A percentile compares a stretch with the other conserved stretches of the same genome.
Conservation (phyloP, 2,888 invertebrate genomes). For the Cheilosia vernalis region DNA sequence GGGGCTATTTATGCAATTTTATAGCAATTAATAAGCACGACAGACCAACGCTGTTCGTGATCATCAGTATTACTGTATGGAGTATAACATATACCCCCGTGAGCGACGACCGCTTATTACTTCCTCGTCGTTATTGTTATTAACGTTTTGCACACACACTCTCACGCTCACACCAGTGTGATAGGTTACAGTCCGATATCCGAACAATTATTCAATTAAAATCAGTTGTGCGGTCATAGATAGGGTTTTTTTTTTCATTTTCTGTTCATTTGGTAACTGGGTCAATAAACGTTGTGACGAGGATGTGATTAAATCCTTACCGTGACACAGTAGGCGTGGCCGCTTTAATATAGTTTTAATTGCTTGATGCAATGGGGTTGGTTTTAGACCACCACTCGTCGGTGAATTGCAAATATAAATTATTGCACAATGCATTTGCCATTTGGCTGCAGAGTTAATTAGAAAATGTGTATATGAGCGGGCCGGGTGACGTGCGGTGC, state of each 20-base stretch:
- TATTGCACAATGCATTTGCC: no score
- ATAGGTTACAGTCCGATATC: slow-evolving; percentile 37
- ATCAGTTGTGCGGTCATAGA: slow-evolving; percentile 69
- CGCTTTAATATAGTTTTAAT: slow-evolving; percentile 65
- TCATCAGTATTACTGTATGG: neutral
- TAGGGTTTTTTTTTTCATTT: slow-evolving; percentile 23
- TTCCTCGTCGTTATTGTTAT: slow-evolving; percentile 31
- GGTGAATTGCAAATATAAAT: no score
- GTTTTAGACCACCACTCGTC: no score
- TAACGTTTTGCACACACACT: slow-evolving; percentile 12
- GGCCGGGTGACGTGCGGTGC: slow-evolving; percentile 1
- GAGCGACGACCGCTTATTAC: neutral
- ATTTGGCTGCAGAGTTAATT: no score
- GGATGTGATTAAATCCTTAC: slow-evolving; percentile 68
- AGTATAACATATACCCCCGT: neutral
- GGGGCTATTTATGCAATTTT: slow-evolving; percentile 55
- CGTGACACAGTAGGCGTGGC: slow-evolving; percentile 52
- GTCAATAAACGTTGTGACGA: slow-evolving; percentile 69
- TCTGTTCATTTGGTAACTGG: slow-evolving; percentile 62
- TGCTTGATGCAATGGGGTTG: slow-evolving; percentile 17
- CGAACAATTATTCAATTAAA: slow-evolving; percentile 74
- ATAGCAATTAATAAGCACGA: slow-evolving; percentile 58
- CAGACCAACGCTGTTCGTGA: slow-evolving; percentile 25
- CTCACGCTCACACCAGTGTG: neutral
- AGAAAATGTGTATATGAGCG: no score